Evolutionary conservation across 2,113 vertebrate genomes (phyloP).

Genomic region (Embiotoca jacksoni): DNA sequence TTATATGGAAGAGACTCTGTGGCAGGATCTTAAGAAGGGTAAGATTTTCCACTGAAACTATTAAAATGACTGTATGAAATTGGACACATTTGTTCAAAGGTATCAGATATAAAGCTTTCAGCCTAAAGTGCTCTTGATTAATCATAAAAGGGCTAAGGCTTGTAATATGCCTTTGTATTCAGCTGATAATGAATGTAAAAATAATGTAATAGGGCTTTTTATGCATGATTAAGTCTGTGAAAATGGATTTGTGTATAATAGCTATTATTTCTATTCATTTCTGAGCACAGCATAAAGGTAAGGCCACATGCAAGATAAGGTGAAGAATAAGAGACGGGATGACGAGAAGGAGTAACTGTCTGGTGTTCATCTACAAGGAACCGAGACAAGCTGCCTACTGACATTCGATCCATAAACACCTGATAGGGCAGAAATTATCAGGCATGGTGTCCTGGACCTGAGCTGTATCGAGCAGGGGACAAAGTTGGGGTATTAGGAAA

Average conservation of each 20-base stretch:
- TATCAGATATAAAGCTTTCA: conserved; percentile 64
- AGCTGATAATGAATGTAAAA: conserved; percentile 58
- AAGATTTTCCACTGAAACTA: conserved; percentile 34
- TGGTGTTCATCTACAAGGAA: conserved; percentile 49
- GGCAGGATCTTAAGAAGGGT: conserved; percentile 19
- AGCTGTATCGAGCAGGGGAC: conserved; percentile 30
- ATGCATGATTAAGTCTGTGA: conserved; percentile 52
- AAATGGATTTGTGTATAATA: conserved; percentile 53
- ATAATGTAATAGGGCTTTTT: conserved; percentile 62
- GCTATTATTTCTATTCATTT: conserved; percentile 40
- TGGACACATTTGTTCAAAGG: conserved; percentile 66
- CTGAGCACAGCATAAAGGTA: conserved; percentile 29
- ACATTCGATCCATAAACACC: conserved; percentile 70
- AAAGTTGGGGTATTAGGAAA: conserved; percentile 51
- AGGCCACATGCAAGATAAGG: conserved; percentile 28
- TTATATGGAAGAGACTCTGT: not conserved
- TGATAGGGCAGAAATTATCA: conserved; percentile 62
- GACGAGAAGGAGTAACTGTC: conserved; percentile 41
- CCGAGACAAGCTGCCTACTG: conserved; percentile 54
- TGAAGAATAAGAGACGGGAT: conserved; percentile 35
- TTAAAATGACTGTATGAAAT: conserved; percentile 65
- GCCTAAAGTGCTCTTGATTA: conserved; percentile 66
- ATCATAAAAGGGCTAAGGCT: conserved; percentile 57
- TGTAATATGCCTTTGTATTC: conserved; percentile 64
- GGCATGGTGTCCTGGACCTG: too few species aligned